Conservation (phyloP, 2,888 invertebrate genomes). For the Ennomos fuscantarius region DNA sequence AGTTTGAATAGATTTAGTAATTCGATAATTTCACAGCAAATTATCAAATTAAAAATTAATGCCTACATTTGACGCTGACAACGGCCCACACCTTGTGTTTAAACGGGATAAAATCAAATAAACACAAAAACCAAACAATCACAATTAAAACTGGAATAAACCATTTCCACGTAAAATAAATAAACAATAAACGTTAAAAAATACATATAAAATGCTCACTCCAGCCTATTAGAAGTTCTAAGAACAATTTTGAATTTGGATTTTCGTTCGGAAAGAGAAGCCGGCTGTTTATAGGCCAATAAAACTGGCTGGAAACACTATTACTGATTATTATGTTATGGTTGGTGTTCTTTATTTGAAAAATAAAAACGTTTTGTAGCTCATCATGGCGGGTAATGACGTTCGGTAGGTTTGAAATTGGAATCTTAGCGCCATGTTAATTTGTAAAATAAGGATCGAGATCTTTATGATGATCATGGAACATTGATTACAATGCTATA, state of each 20-base stretch:
- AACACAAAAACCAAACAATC: slow-evolving; percentile 35
- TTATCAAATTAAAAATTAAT: slow-evolving; percentile 10
- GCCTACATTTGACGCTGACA: slow-evolving; percentile 14
- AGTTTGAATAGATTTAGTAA: no score
- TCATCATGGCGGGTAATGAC: slow-evolving; percentile 45
- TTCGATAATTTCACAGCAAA: slow-evolving; percentile 2
- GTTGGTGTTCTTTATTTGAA: slow-evolving; percentile 44
- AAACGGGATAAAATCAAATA: slow-evolving; percentile 32
- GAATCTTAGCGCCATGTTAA: slow-evolving; percentile 30
- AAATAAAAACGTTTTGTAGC: slow-evolving; percentile 42
- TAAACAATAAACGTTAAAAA: slow-evolving; percentile 50
- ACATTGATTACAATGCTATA: no score
- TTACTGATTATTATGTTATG: slow-evolving; percentile 62
- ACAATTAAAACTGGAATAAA: slow-evolving; percentile 32
- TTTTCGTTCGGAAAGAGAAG: slow-evolving; percentile 49
- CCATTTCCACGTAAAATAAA: slow-evolving; percentile 55
- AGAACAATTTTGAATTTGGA: slow-evolving; percentile 56
- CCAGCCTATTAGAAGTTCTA: slow-evolving; percentile 59
- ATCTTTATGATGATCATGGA: no score
- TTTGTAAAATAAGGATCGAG: not conserved
- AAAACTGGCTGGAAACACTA: slow-evolving; percentile 53
- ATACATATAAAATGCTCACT: slow-evolving; percentile 43
- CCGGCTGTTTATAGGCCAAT: slow-evolving; percentile 55
- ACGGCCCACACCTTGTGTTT: slow-evolving; percentile 24
- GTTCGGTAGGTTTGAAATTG: slow-evolving; percentile 19